A percentile compares a stretch with the other conserved stretches of the same genome.
These are phyloP conservation scores for Trogon melanurus DNA, from an alignment of 2,113 vertebrate genomes.

Conservation along the genomic window DNA sequence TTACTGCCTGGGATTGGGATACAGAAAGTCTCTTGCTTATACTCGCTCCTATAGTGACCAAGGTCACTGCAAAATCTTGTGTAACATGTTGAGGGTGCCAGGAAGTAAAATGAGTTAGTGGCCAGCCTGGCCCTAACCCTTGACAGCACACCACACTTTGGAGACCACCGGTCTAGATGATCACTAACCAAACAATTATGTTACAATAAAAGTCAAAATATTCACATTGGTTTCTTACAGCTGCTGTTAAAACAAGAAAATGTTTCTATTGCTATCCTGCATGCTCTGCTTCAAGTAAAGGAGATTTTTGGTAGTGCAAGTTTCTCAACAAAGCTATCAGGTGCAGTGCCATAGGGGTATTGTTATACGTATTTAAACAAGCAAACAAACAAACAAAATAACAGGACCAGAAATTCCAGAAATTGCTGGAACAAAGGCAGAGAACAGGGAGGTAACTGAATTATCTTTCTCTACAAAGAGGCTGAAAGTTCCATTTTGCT, in stretches of 20 bases:
- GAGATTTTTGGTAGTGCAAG: background rate
- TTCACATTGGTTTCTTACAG: background rate
- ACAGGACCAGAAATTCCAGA: background rate
- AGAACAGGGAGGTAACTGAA: background rate
- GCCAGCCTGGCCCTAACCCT: too few species aligned
- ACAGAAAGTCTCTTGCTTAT: too few species aligned
- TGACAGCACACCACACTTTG: too few species aligned
- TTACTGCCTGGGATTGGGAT: too few species aligned
- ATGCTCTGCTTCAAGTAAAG: background rate
- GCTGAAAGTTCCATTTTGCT: background rate
- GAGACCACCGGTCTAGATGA: background rate
- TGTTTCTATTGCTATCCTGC: background rate
- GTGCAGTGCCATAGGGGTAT: background rate
- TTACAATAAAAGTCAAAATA: background rate
- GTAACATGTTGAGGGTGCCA: too few species aligned
- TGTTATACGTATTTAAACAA: too few species aligned
- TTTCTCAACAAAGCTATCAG: background rate
- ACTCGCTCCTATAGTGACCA: too few species aligned
- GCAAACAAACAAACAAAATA: background rate
- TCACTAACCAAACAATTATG: background rate
- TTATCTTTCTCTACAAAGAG: background rate
- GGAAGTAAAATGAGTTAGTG: too few species aligned
- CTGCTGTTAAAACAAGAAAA: background rate
- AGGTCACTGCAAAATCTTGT: too few species aligned
- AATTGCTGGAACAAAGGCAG: background rate